Conservation (phyloP, 2,797 vertebrate species). For the Nasua narica region DNA sequence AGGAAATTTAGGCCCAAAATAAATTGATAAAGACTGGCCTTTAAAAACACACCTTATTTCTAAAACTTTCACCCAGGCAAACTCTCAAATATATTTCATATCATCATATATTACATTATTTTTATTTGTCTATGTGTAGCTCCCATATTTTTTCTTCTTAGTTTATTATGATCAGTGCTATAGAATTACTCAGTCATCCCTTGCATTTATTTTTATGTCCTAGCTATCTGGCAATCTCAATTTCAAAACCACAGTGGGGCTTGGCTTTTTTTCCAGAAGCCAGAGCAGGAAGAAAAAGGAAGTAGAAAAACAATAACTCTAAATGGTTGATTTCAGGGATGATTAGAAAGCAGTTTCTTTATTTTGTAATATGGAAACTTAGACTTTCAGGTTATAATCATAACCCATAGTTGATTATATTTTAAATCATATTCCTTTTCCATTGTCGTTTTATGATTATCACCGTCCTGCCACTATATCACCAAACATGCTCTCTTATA, state of each 20-base stretch:
- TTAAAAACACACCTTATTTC: neutral
- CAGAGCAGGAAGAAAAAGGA: neutral
- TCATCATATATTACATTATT: neutral
- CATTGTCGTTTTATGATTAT: neutral
- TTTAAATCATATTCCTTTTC: neutral
- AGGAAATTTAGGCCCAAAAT: neutral
- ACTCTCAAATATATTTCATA: neutral
- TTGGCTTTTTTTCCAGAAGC: neutral
- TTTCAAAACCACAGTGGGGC: conserved; percentile 1
- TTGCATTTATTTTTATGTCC: neutral
- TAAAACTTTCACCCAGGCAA: neutral
- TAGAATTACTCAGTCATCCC: neutral
- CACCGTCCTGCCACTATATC: neutral
- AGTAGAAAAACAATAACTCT: neutral
- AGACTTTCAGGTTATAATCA: neutral
- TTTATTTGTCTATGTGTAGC: neutral
- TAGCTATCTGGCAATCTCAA: conserved; percentile 12
- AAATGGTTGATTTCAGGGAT: neutral
- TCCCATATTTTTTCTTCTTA: neutral
- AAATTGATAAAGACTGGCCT: neutral
- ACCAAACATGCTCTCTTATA: neutral
- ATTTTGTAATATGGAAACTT: neutral
- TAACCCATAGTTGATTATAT: neutral
- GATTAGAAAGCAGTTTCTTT: neutral
- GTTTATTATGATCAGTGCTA: neutral